phyloP scores from a whole-genome alignment of 1,140 invertebrate species.

The Dendrolimus punctatus region DNA sequence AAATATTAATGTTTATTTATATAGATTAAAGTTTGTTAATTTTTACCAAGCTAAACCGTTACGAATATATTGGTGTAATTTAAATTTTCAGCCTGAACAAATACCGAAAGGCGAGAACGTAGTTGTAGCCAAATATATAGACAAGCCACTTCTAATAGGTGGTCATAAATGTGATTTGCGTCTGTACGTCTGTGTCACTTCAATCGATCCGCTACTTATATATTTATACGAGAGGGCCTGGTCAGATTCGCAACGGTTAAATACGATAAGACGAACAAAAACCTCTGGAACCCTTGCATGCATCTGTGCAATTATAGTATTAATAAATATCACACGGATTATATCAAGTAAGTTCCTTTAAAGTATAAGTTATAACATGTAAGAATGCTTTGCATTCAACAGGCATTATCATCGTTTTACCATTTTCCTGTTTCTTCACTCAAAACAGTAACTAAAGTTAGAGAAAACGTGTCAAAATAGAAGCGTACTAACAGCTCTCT shows the following conservation, averaged over 20 bases:
- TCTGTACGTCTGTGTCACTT: constrained; percentile 89
- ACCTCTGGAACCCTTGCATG: constrained; percentile 93
- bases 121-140: constrained; percentile 94
- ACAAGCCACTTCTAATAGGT: constrained; percentile 94
- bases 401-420: too few species aligned
- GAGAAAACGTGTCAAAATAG: too few species aligned
- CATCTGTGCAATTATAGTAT: constrained; percentile 96
- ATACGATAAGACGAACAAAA: constrained; percentile 84
- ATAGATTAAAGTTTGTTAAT: too few species aligned
- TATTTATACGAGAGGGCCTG: constrained; percentile 92
- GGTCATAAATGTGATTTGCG: constrained; percentile 95
- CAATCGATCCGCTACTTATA: constrained; percentile 86
- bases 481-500: too few species aligned
- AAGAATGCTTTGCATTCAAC: too few species aligned
- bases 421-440: too few species aligned
- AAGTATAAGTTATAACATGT: too few species aligned
- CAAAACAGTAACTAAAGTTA: too few species aligned
- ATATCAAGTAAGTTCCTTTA: constrained; percentile 79
- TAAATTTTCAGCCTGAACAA: constrained; percentile 83
- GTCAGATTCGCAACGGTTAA: constrained; percentile 91
- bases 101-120: constrained; percentile 92
- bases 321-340: constrained; percentile 93
- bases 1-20: too few species aligned
- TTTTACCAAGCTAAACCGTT: too few species aligned
- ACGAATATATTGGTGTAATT: neutral